Base-by-base conservation (phyloP, 2,113 vertebrate genomes). In the Nanger granti region DNA sequence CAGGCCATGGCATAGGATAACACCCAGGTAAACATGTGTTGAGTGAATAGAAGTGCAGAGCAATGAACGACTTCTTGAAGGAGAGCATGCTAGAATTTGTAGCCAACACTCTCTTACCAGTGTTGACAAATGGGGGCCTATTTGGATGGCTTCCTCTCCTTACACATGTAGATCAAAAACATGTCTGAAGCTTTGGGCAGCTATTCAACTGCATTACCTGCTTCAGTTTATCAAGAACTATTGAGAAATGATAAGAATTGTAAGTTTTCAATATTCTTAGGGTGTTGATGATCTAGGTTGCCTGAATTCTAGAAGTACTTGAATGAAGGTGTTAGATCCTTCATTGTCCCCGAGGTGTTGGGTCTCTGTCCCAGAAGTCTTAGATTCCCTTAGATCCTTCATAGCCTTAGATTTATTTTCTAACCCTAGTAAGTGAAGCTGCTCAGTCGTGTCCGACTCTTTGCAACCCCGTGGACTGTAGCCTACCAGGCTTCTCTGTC, bases 201-300 rank as follows among this genome's bases (percentile, higher is more conserved):
- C 69, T 88, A 28, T 37, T 94, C 55, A 66, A 5, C 26, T 44
- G 4, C 37, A 49, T 87, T 76, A 31, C 34, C 34, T 76, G 41
- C 15, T 80, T 92, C 41, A 18, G 54, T 79, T 90, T 76, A 31
- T 86, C n/a, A 95, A 88, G 82, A 94, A 57, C 55, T 69, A 6
- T 83, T 89, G 34, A 60, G 60, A 80, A 69, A 47, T 64, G 52
- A 28, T 49, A 22, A 2, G 24, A 91, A 15, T 14, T 69, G 26
- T 34, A 47, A 22, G 22, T 83, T 94, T 66, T 31, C 17, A 91
- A 3, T 49, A 22, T 84, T 62, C 49, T 12, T 31, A n/a, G 66
- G 20, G 7, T 52, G 34, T 60, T 76, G 31, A 13, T 22, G 41
- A 62, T 60, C 22, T 49, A 22, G 86, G 41, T 97, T 55, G n/a